phyloP scores from a whole-genome alignment of 2,888 invertebrate genomes.

The Amphiduros pacificus region DNA sequence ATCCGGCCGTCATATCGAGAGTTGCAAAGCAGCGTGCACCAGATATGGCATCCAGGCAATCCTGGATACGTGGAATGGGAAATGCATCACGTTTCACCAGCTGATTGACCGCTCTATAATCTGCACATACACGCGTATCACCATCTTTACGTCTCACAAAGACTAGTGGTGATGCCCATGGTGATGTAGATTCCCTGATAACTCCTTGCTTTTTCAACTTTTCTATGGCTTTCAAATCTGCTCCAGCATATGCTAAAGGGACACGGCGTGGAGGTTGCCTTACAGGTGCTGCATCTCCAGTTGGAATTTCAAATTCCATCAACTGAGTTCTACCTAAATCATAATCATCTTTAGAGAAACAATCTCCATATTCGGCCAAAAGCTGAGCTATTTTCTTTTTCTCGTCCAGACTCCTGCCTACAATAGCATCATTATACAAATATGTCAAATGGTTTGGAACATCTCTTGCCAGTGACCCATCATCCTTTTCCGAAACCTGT shows the following conservation, averaged over 20 bases:
- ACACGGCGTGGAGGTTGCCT: conserved; percentile 1
- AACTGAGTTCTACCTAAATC: background rate
- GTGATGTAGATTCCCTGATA: background rate
- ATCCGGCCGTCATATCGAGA: conserved; percentile 21
- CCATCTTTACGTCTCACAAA: conserved; percentile 14
- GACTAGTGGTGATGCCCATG: conserved; percentile 5
- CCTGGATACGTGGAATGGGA: conserved; percentile 26
- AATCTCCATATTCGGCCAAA: background rate
- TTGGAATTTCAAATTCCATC: background rate
- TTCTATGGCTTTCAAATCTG: background rate
- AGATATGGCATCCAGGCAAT: conserved; percentile 18
- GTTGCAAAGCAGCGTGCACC: conserved; percentile 26
- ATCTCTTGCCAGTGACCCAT: no score
- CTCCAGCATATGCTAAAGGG: background rate
- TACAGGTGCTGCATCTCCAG: background rate
- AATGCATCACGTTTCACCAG: conserved; percentile 16
- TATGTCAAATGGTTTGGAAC: background rate
- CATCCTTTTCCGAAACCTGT: no score
- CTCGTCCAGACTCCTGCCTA: background rate
- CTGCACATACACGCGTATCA: conserved; percentile 24
- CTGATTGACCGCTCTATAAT: conserved; percentile 28
- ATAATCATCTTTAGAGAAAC: background rate
- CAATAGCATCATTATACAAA: background rate
- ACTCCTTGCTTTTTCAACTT: background rate
- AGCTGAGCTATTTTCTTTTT: background rate